These are phyloP conservation scores for Sesamia inferens DNA, from an alignment of 2,888 invertebrate genomes.

Conservation along the genomic window DNA sequence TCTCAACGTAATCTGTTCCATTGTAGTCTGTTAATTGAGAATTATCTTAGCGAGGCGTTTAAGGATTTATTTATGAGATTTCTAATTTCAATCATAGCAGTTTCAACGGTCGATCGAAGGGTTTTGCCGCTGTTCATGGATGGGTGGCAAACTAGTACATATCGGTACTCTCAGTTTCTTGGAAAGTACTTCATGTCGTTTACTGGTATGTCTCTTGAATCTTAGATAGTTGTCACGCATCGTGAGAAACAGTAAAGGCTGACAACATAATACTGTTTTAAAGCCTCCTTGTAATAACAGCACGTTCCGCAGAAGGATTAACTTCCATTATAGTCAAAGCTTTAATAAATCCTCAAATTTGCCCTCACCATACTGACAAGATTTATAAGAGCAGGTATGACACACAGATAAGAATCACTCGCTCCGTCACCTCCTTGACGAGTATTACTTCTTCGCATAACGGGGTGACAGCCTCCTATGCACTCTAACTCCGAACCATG, in stretches of 20 bases:
- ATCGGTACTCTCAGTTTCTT: neutral
- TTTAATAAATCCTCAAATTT: neutral
- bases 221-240: neutral
- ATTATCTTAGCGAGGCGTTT: conserved; percentile 21
- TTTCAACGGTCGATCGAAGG: neutral
- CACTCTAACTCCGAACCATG: too few relatives aligned
- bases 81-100: neutral
- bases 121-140: neutral
- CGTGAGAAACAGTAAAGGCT: neutral
- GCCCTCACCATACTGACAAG: neutral
- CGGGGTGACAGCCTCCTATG: too few relatives aligned
- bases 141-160: neutral
- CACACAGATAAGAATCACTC: neutral
- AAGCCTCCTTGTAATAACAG: neutral
- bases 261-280: neutral
- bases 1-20: conserved; percentile 31
- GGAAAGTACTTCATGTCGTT: neutral
- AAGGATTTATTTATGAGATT: conserved; percentile 11
- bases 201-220: neutral
- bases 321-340: neutral
- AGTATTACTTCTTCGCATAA: too few relatives aligned
- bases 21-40: conserved; percentile 2
- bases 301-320: neutral
- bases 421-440: too few relatives aligned
- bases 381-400: neutral